Conservation (phyloP, 2,113 vertebrate species). For the Nipponia nippon region DNA sequence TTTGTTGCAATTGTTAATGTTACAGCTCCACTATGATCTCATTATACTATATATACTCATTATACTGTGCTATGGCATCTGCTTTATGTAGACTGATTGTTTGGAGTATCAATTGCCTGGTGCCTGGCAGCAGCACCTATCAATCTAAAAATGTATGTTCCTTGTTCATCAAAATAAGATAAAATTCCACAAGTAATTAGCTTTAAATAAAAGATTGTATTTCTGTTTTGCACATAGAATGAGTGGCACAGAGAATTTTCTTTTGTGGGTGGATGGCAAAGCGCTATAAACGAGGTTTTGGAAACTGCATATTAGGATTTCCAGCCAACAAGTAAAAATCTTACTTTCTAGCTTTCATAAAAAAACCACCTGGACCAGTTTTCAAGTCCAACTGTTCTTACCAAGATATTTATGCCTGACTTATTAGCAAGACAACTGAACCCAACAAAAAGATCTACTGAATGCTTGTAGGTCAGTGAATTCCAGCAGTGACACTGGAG, state of each 20-base stretch:
- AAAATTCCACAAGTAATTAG: not conserved
- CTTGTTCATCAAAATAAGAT: not conserved
- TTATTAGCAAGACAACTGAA: accelerated
- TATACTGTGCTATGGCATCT: not conserved
- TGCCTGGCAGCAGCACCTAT: not conserved
- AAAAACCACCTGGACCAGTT: not conserved
- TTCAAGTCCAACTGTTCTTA: not conserved
- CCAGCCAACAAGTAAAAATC: not conserved
- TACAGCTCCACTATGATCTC: not conserved
- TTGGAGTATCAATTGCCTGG: not conserved
- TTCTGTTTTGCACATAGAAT: not conserved
- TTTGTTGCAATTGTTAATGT: not conserved
- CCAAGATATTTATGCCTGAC: not conserved
- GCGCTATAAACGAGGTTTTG: not conserved
- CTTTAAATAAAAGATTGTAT: not conserved
- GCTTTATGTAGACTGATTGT: not conserved
- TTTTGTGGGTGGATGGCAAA: not conserved
- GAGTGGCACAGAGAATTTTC: not conserved
- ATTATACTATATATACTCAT: not conserved
- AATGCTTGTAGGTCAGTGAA: not conserved
- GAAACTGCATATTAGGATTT: not conserved
- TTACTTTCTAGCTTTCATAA: not conserved
- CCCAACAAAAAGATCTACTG: not conserved
- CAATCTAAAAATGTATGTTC: not conserved
- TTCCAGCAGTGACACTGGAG: not conserved